Evolutionary conservation across 2,888 invertebrate species (phyloP).

Genomic region (Sabatieria punctata): DNA sequence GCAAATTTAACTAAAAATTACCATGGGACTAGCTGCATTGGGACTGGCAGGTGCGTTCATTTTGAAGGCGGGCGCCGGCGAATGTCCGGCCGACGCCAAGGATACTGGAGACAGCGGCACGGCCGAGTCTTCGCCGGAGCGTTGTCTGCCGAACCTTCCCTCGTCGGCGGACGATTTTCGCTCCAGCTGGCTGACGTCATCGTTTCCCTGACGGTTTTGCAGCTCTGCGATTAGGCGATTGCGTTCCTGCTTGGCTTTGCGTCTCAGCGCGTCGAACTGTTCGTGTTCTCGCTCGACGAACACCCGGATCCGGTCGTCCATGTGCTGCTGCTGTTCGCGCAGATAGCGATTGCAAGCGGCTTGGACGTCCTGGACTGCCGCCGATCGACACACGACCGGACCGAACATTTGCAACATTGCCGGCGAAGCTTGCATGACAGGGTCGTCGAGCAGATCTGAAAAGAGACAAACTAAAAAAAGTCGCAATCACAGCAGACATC

Average conservation of each 20-base stretch:
- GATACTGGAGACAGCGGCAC: slow-evolving; percentile 5
- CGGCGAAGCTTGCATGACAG: too few species aligned
- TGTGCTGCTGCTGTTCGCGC: not conserved
- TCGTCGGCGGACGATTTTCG: too few species aligned
- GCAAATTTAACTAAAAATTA: too few species aligned
- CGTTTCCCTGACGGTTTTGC: not conserved
- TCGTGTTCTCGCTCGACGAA: not conserved
- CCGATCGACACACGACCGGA: too few species aligned
- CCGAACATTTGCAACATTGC: too few species aligned
- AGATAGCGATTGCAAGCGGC: not conserved
- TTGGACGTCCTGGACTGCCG: not conserved
- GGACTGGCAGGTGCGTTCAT: too few species aligned
- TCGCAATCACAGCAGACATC: too few species aligned
- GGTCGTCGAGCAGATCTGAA: too few species aligned
- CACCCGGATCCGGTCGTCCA: slow-evolving; percentile 1
- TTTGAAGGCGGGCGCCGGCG: too few species aligned
- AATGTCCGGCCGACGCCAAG: not conserved
- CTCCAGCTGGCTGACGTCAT: not conserved
- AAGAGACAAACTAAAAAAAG: too few species aligned
- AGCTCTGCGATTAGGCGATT: not conserved
- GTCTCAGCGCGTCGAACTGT: not conserved
- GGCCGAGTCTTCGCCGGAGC: slow-evolving; percentile 2
- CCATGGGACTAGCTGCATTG: too few species aligned
- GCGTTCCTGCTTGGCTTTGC: not conserved
- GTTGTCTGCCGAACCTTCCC: not conserved